A percentile compares a stretch with the other conserved stretches of the same genome.
These are phyloP conservation scores for Vanessa tameamea DNA, from an alignment of 1,140 invertebrate genomes.

Conservation along the genomic window DNA sequence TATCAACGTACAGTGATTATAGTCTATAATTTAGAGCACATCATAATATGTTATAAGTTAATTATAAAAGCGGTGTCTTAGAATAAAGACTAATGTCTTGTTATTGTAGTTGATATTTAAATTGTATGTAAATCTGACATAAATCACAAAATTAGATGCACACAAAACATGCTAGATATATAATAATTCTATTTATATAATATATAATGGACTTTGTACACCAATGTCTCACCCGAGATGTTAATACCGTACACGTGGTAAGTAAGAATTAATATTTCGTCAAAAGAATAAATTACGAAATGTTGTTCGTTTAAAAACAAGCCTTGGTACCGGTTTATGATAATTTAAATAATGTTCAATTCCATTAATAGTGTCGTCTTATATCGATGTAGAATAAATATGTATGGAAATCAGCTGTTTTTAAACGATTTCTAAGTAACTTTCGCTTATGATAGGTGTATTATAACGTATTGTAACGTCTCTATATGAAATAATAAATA, in stretches of 20 bases:
- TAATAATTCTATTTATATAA: constrained; percentile 5
- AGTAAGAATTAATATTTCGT: neutral
- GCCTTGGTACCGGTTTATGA: constrained; percentile 6
- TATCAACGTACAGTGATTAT: too few relatives aligned
- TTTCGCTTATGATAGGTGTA: constrained; percentile 6
- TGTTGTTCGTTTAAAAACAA: constrained; percentile 2
- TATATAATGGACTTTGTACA: neutral
- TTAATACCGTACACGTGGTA: neutral
- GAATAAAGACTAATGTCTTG: neutral
- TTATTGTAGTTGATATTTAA: neutral
- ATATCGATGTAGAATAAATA: constrained; percentile 7
- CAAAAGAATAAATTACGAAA: neutral
- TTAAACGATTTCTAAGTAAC: neutral
- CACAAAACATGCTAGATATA: neutral
- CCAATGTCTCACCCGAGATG: neutral
- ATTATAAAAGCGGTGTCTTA: neutral
- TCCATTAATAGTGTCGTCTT: constrained; percentile 6
- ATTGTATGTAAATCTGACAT: neutral
- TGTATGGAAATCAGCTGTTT: neutral
- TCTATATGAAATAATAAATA: constrained; percentile 39
- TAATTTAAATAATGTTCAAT: constrained; percentile 5
- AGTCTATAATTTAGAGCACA: too few relatives aligned
- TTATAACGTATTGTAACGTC: constrained; percentile 28
- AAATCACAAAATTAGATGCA: neutral
- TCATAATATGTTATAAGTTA: too few relatives aligned